These are phyloP conservation scores for Aspidapion aeneum DNA, from an alignment of 2,888 invertebrate species.

Conservation along the genomic window DNA sequence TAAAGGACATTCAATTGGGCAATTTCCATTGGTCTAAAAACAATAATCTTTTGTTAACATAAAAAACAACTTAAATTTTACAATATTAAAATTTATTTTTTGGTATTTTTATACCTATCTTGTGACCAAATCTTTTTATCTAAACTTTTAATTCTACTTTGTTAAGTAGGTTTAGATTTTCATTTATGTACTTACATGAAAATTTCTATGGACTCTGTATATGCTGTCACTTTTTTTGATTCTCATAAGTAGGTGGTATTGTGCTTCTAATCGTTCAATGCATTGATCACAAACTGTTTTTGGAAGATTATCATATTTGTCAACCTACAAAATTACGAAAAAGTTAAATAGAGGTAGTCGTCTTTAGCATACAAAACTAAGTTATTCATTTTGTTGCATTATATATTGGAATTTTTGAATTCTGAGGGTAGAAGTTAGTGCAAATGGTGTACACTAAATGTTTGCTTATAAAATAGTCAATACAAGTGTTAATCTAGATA, in stretches of 20 bases:
- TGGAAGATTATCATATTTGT: conserved; percentile 55
- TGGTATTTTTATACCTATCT: too few species aligned
- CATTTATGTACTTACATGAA: conserved; percentile 44
- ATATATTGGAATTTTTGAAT: too few species aligned
- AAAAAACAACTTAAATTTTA: neutral
- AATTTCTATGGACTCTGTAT: conserved; percentile 39
- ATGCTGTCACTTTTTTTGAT: conserved; percentile 46
- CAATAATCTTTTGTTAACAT: conserved; percentile 1
- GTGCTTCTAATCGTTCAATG: conserved; percentile 52
- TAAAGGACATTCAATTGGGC: conserved; percentile 42
- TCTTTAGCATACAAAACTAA: conserved; percentile 13
- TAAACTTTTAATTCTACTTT: too few species aligned
- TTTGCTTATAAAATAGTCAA: too few species aligned
- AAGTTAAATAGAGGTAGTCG: too few species aligned
- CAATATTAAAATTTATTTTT: conserved; percentile 2
- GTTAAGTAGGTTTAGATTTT: too few species aligned
- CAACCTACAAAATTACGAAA: conserved; percentile 39
- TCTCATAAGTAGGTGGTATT: conserved; percentile 51
- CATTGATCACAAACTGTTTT: conserved; percentile 63
- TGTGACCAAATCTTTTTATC: too few species aligned
- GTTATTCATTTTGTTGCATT: too few species aligned
- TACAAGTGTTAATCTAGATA: too few species aligned
- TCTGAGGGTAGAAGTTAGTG: too few species aligned
- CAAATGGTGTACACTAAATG: too few species aligned
- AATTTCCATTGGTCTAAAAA: conserved; percentile 41